Base-by-base conservation (phyloP, 2,797 vertebrate species). In the Myotis findleyi region DNA sequence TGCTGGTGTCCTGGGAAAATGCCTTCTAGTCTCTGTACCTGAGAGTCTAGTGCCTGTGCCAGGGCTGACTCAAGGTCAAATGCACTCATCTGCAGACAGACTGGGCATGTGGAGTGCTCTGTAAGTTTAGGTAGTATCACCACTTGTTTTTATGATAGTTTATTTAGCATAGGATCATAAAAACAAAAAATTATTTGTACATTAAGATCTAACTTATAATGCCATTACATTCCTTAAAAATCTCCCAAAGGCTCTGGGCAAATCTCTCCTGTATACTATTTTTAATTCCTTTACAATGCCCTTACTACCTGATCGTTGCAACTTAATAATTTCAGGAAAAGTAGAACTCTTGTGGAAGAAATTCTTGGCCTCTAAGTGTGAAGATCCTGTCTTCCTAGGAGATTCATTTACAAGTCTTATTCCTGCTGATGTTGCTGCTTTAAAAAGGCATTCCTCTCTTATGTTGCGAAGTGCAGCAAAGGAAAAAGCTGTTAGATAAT, bases 391-490 rank as follows among this genome's bases (percentile, higher is more conserved):
- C 91, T 96, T 96, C 57, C 59, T 79, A 41, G 73, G 62, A 80
- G 49, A 71, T 82, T 92, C 77, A 90, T 96, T 92, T 93, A 82
- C 94, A 97, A 96, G 82, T 80, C 53, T 57, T 91, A 66, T 64
- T 94, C 86, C 84, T 96, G 72, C 86, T 94, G 92, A 96, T 91
- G 55, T 79, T 95, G 47, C 88, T 96, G 81, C 90, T 59, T 95
- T 93, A 89, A 87, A 80, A 96, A 90, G 88, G 27, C 41, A 38
- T 88, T 83, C 57, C 75, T 93, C 69, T 73, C 64, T 94, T 94
- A 93, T 77, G 53, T 16, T 89, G 87, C 4, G 5, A 93, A 96
- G 55, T 53, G 53, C 47, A 83, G 82, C 82, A 87, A 49, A 85
- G 79, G 33, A 81, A 96, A 96, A 95, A 89, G 81, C 88, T 76